These are phyloP conservation scores for Orthosia incerta DNA, from an alignment of 2,888 invertebrate species.

Conservation along the genomic window DNA sequence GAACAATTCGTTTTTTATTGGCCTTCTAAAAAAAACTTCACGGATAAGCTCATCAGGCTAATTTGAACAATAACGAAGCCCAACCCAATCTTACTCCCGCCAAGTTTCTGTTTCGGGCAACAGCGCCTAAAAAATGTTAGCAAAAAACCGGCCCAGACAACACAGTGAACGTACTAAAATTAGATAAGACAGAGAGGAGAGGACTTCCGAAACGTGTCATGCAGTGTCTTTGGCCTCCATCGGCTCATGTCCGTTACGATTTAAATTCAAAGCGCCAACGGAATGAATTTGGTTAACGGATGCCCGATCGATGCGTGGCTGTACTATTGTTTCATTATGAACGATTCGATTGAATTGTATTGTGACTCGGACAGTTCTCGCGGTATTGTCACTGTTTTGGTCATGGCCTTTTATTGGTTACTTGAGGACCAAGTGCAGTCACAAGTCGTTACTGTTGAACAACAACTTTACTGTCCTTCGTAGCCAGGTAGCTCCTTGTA, in stretches of 20 bases:
- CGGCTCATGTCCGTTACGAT: slow-evolving; percentile 79
- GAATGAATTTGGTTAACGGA: slow-evolving; percentile 80
- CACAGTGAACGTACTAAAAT: slow-evolving; percentile 62
- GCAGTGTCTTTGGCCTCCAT: slow-evolving; percentile 77
- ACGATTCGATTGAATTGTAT: slow-evolving; percentile 63
- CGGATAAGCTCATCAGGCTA: neutral
- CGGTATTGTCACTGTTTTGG: slow-evolving; percentile 57
- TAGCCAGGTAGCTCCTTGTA: neutral
- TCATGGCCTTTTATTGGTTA: slow-evolving; percentile 50
- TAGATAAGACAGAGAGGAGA: slow-evolving; percentile 61
- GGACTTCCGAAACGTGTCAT: slow-evolving; percentile 69
- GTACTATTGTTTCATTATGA: slow-evolving; percentile 70
- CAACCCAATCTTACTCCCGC: slow-evolving; percentile 52
- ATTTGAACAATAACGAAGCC: slow-evolving; percentile 46
- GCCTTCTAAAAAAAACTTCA: slow-evolving; percentile 1
- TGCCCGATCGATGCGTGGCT: slow-evolving; percentile 63
- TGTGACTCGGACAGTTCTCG: slow-evolving; percentile 55
- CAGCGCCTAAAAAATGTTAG: slow-evolving; percentile 50
- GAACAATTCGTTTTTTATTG: neutral
- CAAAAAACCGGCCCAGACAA: slow-evolving; percentile 62
- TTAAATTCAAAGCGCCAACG: slow-evolving; percentile 84
- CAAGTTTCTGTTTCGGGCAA: slow-evolving; percentile 47
- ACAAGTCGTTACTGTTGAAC: slow-evolving; percentile 4
- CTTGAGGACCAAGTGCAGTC: slow-evolving; percentile 38
- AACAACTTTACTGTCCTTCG: neutral